phyloP scores from a whole-genome alignment of 1,140 invertebrate genomes.

The Brevipalpus yothersi region DNA sequence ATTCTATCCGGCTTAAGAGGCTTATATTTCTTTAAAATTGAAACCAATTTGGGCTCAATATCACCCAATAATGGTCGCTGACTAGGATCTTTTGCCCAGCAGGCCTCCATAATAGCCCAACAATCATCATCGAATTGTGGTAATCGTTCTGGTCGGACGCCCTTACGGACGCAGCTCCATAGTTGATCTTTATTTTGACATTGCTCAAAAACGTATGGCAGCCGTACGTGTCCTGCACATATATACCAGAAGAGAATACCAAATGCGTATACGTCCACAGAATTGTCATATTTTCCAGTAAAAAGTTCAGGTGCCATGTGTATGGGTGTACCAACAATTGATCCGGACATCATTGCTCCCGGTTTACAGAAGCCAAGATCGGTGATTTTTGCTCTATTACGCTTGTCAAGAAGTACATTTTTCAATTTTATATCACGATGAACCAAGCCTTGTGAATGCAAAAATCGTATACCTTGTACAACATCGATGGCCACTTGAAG shows the following conservation, averaged over 20 bases:
- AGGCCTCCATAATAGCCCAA: conserved; percentile 60
- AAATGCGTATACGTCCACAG: conserved; percentile 72
- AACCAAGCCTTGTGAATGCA: conserved; percentile 57
- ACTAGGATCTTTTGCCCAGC: conserved; percentile 49
- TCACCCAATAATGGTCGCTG: conserved; percentile 49
- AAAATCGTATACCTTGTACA: conserved; percentile 53
- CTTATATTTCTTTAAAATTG: conserved; percentile 17
- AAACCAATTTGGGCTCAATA: conserved; percentile 38
- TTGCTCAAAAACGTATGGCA: conserved; percentile 56
- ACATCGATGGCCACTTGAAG: conserved; percentile 55
- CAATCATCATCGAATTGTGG: conserved; percentile 46
- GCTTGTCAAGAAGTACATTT: conserved; percentile 32
- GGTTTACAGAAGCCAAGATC: conserved; percentile 78
- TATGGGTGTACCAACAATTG: conserved; percentile 60
- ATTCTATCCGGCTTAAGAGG: neutral
- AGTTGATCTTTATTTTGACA: conserved; percentile 68
- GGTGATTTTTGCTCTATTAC: conserved; percentile 51
- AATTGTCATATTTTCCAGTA: conserved; percentile 50
- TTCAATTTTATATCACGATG: conserved; percentile 56
- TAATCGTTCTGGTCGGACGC: conserved; percentile 43
- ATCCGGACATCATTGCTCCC: conserved; percentile 66
- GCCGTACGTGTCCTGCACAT: conserved; percentile 49
- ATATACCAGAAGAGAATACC: conserved; percentile 77
- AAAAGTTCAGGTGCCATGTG: conserved; percentile 79
- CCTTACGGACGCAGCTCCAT: conserved; percentile 52